A percentile compares a stretch with the other conserved stretches of the same genome.
These are phyloP conservation scores for Amiota minor DNA, from an alignment of 2,888 invertebrate species.

Conservation along the genomic window DNA sequence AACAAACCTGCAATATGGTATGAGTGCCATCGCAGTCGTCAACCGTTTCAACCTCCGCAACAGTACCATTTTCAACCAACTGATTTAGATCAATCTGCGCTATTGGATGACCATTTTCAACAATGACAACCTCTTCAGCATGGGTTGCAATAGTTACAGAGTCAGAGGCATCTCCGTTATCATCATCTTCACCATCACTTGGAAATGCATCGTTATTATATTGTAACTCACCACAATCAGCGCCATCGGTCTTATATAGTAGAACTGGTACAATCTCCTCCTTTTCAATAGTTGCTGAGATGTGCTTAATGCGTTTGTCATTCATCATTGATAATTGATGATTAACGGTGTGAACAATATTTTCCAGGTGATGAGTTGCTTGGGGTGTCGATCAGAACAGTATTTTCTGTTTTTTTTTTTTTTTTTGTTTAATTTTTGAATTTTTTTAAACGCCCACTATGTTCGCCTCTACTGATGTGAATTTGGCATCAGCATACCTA, in stretches of 20 bases:
- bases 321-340: too few species aligned
- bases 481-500: too few species aligned
- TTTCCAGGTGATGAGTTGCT: too few species aligned
- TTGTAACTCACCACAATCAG: constrained; percentile 57
- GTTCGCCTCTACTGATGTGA: too few species aligned
- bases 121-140: constrained; percentile 69
- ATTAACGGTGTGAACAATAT: too few species aligned
- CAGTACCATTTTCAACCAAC: constrained; percentile 62
- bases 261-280: constrained; percentile 67
- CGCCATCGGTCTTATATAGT: constrained; percentile 61
- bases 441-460: too few species aligned
- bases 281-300: constrained; percentile 52
- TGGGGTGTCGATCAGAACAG: too few species aligned
- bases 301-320: constrained; percentile 65
- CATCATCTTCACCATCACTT: constrained; percentile 63
- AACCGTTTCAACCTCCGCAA: constrained; percentile 62
- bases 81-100: constrained; percentile 67
- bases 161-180: constrained; percentile 45
- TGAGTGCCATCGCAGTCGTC: constrained; percentile 67
- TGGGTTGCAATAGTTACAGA: constrained; percentile 64
- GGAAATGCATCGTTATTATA: constrained; percentile 68
- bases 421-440: too few species aligned
- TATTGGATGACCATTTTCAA: constrained; percentile 67
- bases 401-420: too few species aligned
- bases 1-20: constrained; percentile 64